Percentiles rank a stretch among this genome's conserved stretches.
These are phyloP conservation scores for Cheilosia variabilis DNA, from an alignment of 2,888 invertebrate species.

Conservation along the genomic window DNA sequence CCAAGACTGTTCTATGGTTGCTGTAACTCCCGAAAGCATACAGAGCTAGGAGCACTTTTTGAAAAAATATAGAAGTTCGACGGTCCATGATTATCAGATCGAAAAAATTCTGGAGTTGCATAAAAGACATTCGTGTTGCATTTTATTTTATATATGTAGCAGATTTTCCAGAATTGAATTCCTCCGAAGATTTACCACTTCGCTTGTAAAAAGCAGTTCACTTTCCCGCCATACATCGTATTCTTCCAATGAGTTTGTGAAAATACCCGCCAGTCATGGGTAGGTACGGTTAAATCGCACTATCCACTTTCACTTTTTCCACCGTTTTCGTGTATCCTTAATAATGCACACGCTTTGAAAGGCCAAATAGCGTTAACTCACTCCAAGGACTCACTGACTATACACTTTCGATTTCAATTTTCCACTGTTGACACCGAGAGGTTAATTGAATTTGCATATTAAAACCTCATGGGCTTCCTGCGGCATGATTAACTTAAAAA, in stretches of 20 bases:
- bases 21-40: too few relatives aligned
- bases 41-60: too few relatives aligned
- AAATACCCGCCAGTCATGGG: neutral
- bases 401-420: conserved; percentile 60
- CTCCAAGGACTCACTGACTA: conserved; percentile 35
- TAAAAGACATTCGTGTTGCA: too few relatives aligned
- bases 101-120: too few relatives aligned
- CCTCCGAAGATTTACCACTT: too few relatives aligned
- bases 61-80: too few relatives aligned
- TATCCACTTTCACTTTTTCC: conserved; percentile 22
- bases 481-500: conserved; percentile 21
- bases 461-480: conserved; percentile 20
- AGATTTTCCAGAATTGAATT: too few relatives aligned
- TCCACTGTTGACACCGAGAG: conserved; percentile 23
- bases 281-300: neutral
- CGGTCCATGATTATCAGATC: too few relatives aligned
- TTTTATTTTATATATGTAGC: too few relatives aligned
- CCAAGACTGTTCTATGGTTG: too few relatives aligned
- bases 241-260: neutral
- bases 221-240: too few relatives aligned
- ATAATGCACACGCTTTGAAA: conserved; percentile 34
- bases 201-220: too few relatives aligned
- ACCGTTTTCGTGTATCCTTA: neutral
- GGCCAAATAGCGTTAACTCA: conserved; percentile 36
- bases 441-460: conserved; percentile 73